These are phyloP conservation scores for Craseonycteris thonglongyai DNA, from an alignment of 2,113 vertebrate genomes.

Conservation along the genomic window DNA sequence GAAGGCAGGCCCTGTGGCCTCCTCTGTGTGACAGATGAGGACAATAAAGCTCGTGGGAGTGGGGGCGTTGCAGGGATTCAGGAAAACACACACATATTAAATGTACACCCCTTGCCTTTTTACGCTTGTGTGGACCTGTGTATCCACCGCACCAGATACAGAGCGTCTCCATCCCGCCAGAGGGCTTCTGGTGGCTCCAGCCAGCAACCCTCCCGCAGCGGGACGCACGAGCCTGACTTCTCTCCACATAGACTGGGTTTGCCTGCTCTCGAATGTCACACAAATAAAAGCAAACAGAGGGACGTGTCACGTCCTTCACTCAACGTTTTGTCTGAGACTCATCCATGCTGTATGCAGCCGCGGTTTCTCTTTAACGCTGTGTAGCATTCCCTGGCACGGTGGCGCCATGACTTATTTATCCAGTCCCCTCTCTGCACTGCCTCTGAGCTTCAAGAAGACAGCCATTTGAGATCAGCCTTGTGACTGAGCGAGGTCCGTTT, in stretches of 20 bases:
- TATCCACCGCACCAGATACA: accelerated
- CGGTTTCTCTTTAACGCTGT: accelerated
- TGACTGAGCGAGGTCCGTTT: not conserved
- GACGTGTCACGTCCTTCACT: accelerated
- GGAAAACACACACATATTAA: not conserved
- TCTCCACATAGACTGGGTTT: not conserved
- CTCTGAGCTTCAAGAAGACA: not conserved
- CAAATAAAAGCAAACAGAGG: not conserved
- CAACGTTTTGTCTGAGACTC: not conserved
- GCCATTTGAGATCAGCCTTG: not conserved
- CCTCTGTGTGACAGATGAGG: not conserved
- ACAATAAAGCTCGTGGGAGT: not conserved
- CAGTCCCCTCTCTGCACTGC: accelerated
- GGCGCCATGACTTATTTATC: accelerated
- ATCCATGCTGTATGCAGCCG: accelerated
- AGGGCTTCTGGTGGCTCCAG: not conserved
- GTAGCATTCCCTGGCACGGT: accelerated
- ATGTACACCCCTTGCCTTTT: not conserved
- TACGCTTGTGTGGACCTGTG: accelerated
- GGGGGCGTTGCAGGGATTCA: not conserved
- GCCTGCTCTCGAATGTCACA: not conserved
- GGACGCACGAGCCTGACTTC: not conserved
- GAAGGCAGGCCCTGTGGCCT: not conserved
- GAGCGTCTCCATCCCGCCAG: accelerated
- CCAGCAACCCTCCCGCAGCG: not conserved